phyloP scores from a whole-genome alignment of 2,888 invertebrate species.

The Andrena praecox region DNA sequence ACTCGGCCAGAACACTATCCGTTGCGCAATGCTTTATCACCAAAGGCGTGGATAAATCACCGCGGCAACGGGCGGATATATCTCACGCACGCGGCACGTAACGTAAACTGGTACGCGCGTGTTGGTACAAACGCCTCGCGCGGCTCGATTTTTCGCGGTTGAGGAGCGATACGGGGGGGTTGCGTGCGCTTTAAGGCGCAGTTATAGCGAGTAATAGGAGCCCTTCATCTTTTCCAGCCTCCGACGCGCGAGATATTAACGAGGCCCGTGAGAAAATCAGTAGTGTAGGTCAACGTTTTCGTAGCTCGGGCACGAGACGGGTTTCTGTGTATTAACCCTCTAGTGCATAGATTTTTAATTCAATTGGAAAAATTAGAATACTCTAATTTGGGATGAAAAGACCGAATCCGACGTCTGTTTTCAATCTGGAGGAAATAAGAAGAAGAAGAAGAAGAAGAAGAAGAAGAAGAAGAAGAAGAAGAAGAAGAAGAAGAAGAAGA shows the following conservation, averaged over 20 bases:
- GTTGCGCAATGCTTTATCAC: conserved; percentile 78
- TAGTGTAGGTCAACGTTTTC: conserved; percentile 27
- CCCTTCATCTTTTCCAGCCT: conserved; percentile 15
- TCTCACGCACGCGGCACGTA: conserved; percentile 47
- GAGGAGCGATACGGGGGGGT: neutral
- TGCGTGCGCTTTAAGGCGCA: neutral
- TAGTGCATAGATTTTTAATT: too few relatives aligned
- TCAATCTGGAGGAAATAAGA: too few relatives aligned
- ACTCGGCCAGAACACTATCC: conserved; percentile 70
- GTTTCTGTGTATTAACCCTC: neutral
- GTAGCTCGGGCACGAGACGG: neutral
- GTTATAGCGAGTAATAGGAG: conserved; percentile 22
- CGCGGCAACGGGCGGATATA: conserved; percentile 45
- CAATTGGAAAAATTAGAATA: too few relatives aligned
- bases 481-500: too few relatives aligned
- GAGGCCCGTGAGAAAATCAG: neutral
- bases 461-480: too few relatives aligned
- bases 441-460: too few relatives aligned
- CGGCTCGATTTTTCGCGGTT: conserved; percentile 17
- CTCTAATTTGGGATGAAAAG: too few relatives aligned
- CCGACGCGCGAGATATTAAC: conserved; percentile 21
- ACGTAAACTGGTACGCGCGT: neutral
- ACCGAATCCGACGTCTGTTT: too few relatives aligned
- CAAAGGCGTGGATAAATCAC: conserved; percentile 75
- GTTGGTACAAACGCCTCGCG: neutral